phyloP scores from a whole-genome alignment of 1,140 invertebrate species.

The Drosophila pandora region DNA sequence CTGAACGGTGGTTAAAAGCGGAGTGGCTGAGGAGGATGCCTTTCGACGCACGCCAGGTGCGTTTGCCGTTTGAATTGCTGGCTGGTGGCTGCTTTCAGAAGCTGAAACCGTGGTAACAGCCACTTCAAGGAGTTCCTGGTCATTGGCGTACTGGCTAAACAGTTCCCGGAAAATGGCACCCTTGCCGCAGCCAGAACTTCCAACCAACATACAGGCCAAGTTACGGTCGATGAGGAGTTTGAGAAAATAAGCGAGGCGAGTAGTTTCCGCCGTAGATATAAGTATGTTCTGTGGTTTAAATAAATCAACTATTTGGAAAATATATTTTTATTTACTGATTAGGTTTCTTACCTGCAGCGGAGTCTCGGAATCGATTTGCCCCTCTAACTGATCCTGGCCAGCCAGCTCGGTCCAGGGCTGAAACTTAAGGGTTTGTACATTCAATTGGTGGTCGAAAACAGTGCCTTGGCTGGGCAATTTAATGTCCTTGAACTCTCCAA shows the following conservation, averaged over 20 bases:
- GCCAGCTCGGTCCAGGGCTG: conserved; percentile 91
- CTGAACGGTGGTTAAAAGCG: conserved; percentile 86
- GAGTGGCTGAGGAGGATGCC: conserved; percentile 54
- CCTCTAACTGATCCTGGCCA: conserved; percentile 89
- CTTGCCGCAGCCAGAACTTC: conserved; percentile 94
- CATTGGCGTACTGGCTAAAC: conserved; percentile 86
- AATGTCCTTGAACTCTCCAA: conserved; percentile 94
- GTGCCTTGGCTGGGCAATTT: conserved; percentile 93
- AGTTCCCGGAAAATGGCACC: conserved; percentile 94
- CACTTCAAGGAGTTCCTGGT: conserved; percentile 72
- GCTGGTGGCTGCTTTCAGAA: conserved; percentile 31
- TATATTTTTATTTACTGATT: background rate
- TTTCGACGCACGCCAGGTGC: conserved; percentile 43
- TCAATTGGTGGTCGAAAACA: conserved; percentile 97
- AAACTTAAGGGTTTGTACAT: conserved; percentile 93
- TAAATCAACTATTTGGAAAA: too few relatives aligned
- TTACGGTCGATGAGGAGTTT: conserved; percentile 92
- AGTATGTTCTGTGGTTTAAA: conserved; percentile 86
- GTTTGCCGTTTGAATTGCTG: conserved; percentile 13
- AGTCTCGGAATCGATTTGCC: conserved; percentile 90
- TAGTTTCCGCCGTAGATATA: conserved; percentile 95
- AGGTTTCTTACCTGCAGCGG: conserved; percentile 86
- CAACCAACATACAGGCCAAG: conserved; percentile 96
- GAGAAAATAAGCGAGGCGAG: conserved; percentile 94
- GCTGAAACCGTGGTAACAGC: conserved; percentile 56